These are phyloP conservation scores for Encarsia formosa DNA, from an alignment of 2,888 invertebrate genomes.

Conservation along the genomic window DNA sequence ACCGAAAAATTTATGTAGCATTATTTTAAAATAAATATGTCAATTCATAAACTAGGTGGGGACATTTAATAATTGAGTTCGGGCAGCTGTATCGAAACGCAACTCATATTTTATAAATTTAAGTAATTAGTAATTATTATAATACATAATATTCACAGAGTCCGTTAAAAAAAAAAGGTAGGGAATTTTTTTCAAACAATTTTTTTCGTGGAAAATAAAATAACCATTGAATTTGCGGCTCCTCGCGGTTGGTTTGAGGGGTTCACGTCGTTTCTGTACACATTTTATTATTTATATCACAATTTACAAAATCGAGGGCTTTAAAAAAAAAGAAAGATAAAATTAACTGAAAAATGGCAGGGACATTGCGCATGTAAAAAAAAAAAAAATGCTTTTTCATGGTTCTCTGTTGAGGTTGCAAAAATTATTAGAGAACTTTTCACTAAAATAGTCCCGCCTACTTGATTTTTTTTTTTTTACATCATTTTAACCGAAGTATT, in stretches of 20 bases:
- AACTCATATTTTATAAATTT: conserved; percentile 48
- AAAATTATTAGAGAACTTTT: conserved; percentile 27
- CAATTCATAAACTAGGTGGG: conserved; percentile 26
- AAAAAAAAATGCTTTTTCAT: conserved; percentile 25
- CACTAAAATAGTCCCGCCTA: conserved; percentile 28
- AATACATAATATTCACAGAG: conserved; percentile 52
- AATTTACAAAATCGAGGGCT: conserved; percentile 49
- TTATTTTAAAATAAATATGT: conserved; percentile 25
- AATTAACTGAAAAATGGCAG: conserved; percentile 28
- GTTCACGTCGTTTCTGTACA: conserved; percentile 44
- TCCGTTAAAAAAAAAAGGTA: conserved; percentile 42
- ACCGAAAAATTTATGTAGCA: conserved; percentile 24
- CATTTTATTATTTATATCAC: conserved; percentile 51
- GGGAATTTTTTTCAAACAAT: conserved; percentile 29
- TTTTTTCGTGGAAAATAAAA: conserved; percentile 39
- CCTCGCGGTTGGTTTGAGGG: conserved; percentile 32
- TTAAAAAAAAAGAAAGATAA: conserved; percentile 29
- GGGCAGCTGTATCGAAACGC: conserved; percentile 43
- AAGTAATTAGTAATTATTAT: conserved; percentile 51
- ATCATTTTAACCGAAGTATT: conserved; percentile 25
- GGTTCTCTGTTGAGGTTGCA: conserved; percentile 31
- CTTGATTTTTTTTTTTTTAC: conserved; percentile 20
- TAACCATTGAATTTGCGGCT: conserved; percentile 42
- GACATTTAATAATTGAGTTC: conserved; percentile 25
- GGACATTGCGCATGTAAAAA: conserved; percentile 27